Evolutionary conservation across 2,113 vertebrate genomes (phyloP), one percentile per base, ranked within the genome.

Genomic region (Bos javanicus): DNA sequence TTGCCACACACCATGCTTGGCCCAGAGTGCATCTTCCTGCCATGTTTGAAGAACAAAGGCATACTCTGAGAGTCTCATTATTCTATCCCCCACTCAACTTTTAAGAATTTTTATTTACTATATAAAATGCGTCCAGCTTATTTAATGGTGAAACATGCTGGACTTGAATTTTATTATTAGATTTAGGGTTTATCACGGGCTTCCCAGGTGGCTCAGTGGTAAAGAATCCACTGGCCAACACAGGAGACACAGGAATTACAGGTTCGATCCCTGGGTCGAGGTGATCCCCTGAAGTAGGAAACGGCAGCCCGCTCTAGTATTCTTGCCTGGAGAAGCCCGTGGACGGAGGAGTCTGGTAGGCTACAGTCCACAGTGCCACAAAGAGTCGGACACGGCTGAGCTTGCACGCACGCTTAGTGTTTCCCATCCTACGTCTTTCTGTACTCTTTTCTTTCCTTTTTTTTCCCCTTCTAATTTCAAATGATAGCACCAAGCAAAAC

Each of bases 121-220:
- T 56, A 90, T 76, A 74, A 96, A 46, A 67, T 92, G 89, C 30
- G 60, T 59, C 50, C 84, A 28, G 11, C n/a, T 89, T 82, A 95
- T 71, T 90, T 94, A 91, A 82, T 57, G 76, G 57, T 83, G 33
- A 64, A 90, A 85, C 5, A 88, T 91, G 9, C 19, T 82, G 7
- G n/a, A 48, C 33, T 85, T 91, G 46, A 92, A 90, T 97, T 95
- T 96, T 50, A 76, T 91, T 85, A 60, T 94, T 95, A 91, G n/a
- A 30, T 90, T 90, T 95, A 43, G 46, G 7, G 43, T 76, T 94
- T 94, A 94, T 59, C 95, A 85, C 81, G 39, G 39, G 23, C 39
- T 43, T 76, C 39, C 36, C 39, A 74, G 36, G 23, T 74, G 36
- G 71, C 71, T 74, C 36, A 43, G 71, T 14, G 23, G 21, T 43